These are phyloP conservation scores for Dinocampus coccinellae DNA, from an alignment of 2,888 invertebrate genomes.

Conservation along the genomic window DNA sequence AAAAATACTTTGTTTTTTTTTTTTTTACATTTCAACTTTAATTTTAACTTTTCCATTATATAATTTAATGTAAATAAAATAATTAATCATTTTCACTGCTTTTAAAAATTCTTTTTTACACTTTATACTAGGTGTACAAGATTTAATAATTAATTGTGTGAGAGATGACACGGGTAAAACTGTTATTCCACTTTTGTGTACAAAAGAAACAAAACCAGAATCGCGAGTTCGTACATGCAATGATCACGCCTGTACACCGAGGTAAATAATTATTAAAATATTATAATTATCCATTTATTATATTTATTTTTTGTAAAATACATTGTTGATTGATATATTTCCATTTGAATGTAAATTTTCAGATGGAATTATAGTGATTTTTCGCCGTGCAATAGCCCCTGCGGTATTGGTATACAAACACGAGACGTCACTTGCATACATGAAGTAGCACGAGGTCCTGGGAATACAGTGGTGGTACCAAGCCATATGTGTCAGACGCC, in stretches of 20 bases:
- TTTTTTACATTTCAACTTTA: not conserved
- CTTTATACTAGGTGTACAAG: constrained; percentile 81
- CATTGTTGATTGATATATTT: not conserved
- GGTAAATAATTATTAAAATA: constrained; percentile 74
- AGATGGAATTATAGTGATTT: constrained; percentile 93
- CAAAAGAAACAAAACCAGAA: constrained; percentile 89
- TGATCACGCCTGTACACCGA: constrained; percentile 94
- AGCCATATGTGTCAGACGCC: constrained; percentile 94
- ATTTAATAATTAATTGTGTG: constrained; percentile 89
- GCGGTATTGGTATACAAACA: constrained; percentile 94
- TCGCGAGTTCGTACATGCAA: constrained; percentile 92
- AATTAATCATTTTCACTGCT: too few species aligned
- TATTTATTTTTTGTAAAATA: not conserved
- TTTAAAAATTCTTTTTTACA: too few species aligned
- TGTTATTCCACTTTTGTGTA: constrained; percentile 89
- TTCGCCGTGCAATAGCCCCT: constrained; percentile 90
- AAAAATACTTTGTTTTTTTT: constrained; percentile 1
- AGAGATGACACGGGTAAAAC: constrained; percentile 88
- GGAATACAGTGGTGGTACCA: constrained; percentile 92
- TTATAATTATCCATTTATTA: too few species aligned
- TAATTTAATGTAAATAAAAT: not conserved
- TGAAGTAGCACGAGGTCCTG: constrained; percentile 87
- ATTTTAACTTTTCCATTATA: not conserved
- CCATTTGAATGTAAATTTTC: constrained; percentile 46
- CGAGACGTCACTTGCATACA: constrained; percentile 91